Evolutionary conservation across 2,113 vertebrate species (phyloP).

Genomic region (Megaptera novaeangliae): DNA sequence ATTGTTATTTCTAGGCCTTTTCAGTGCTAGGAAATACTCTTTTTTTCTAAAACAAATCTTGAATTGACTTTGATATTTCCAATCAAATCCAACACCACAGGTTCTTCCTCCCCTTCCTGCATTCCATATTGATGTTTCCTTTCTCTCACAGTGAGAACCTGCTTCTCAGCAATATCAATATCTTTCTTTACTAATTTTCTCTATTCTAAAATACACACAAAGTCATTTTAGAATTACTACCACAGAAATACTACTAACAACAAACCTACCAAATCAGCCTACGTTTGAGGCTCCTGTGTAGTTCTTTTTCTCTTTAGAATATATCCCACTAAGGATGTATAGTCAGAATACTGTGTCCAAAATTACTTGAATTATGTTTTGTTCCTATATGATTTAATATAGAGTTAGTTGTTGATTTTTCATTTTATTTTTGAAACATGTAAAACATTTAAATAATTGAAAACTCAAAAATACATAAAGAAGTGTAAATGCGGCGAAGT

Average conservation of each 20-base stretch:
- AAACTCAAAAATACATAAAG: not conserved
- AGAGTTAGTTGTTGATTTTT: not conserved
- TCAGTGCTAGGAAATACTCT: not conserved
- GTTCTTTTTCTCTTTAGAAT: not conserved
- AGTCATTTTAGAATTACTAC: not conserved
- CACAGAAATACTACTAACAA: not conserved
- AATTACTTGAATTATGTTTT: not conserved
- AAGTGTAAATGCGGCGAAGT: not conserved
- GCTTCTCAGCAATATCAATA: not conserved
- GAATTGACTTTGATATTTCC: not conserved
- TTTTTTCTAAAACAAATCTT: not conserved
- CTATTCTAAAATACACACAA: not conserved
- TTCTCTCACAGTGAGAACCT: not conserved
- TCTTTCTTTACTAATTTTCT: not conserved
- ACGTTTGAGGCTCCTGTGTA: not conserved
- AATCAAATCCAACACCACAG: not conserved
- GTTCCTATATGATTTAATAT: not conserved
- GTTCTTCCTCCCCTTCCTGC: not conserved
- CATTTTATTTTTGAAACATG: not conserved
- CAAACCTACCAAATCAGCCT: not conserved
- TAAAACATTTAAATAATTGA: not conserved
- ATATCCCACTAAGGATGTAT: not conserved
- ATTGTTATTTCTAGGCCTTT: not conserved
- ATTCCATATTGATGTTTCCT: not conserved
- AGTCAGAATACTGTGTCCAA: not conserved